Percentiles rank a stretch among this genome's conserved stretches.
phyloP scores from a whole-genome alignment of 2,888 invertebrate species.

The Pardosa pseudoannulata region DNA sequence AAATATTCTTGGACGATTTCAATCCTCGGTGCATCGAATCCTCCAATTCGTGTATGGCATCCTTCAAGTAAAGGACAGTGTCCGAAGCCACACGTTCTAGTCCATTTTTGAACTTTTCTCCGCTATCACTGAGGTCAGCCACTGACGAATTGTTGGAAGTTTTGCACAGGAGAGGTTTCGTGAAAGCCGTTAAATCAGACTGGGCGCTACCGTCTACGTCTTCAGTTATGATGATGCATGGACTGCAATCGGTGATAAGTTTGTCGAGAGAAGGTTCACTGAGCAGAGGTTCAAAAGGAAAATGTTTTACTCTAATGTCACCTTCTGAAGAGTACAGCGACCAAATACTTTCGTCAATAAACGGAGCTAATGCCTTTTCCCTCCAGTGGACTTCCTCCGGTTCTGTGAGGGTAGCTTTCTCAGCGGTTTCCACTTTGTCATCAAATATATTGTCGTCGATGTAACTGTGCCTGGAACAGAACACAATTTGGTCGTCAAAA shows the following conservation, averaged over 20 bases:
- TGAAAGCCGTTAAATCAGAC: neutral
- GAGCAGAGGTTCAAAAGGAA: slow-evolving; percentile 40
- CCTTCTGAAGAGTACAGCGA: slow-evolving; percentile 68
- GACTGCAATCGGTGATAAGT: slow-evolving; percentile 45
- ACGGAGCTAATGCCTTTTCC: slow-evolving; percentile 61
- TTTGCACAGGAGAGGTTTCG: slow-evolving; percentile 8
- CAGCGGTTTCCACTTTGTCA: slow-evolving; percentile 69
- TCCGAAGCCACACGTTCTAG: slow-evolving; percentile 66
- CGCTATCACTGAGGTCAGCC: slow-evolving; percentile 15
- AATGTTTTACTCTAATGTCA: slow-evolving; percentile 57
- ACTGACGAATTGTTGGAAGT: slow-evolving; percentile 25
- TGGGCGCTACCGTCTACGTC: slow-evolving; percentile 18
- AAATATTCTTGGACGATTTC: slow-evolving; percentile 61
- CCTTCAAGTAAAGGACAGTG: slow-evolving; percentile 58
- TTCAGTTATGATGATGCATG: slow-evolving; percentile 45
- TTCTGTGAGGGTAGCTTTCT: slow-evolving; percentile 71
- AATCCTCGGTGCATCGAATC: slow-evolving; percentile 51
- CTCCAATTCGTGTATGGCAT: slow-evolving; percentile 60
- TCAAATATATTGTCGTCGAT: slow-evolving; percentile 57
- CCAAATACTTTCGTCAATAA: slow-evolving; percentile 68
- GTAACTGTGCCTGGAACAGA: slow-evolving; percentile 55
- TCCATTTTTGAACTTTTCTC: slow-evolving; percentile 33
- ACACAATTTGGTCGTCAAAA: slow-evolving; percentile 43
- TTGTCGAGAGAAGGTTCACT: slow-evolving; percentile 59
- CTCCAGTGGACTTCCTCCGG: slow-evolving; percentile 65